Percentiles rank a stretch among this genome's conserved stretches.
Conservation (phyloP, 2,113 vertebrate species). For the Saccopteryx bilineata region DNA sequence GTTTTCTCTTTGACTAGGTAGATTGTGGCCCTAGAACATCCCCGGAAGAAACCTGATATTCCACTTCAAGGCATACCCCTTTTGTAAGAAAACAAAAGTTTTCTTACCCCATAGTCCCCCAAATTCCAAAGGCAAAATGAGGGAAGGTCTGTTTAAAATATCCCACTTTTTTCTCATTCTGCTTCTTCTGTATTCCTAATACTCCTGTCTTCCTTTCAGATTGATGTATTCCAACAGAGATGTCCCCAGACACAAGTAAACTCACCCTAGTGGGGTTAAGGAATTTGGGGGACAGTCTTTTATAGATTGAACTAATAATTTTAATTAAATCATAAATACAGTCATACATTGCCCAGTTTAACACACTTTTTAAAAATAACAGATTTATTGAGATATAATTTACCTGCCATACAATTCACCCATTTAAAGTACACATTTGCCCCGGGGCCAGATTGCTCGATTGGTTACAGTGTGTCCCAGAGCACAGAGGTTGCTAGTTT, state of each 20-base stretch:
- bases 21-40: constrained; percentile 17
- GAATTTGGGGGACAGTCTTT: not conserved
- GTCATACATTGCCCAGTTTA: not conserved
- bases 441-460: too few species aligned
- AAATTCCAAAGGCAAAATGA: constrained; percentile 28
- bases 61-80: constrained; percentile 33
- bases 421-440: constrained; percentile 45
- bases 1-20: constrained; percentile 56
- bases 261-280: not conserved
- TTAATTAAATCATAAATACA: constrained; percentile 17
- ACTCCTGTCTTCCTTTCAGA: not conserved
- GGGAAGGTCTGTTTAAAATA: not conserved
- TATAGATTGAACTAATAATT: not conserved
- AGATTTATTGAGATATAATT: constrained; percentile 34
- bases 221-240: not conserved
- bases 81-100: constrained; percentile 52
- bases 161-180: not conserved
- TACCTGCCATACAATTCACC: not conserved
- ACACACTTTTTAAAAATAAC: not conserved
- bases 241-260: not conserved
- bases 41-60: constrained; percentile 51
- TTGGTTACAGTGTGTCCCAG: too few species aligned
- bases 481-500: too few species aligned
- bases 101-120: not conserved
- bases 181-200: not conserved